Evolutionary conservation across 2,888 invertebrate species (phyloP).

Genomic region (Thyatira batis): DNA sequence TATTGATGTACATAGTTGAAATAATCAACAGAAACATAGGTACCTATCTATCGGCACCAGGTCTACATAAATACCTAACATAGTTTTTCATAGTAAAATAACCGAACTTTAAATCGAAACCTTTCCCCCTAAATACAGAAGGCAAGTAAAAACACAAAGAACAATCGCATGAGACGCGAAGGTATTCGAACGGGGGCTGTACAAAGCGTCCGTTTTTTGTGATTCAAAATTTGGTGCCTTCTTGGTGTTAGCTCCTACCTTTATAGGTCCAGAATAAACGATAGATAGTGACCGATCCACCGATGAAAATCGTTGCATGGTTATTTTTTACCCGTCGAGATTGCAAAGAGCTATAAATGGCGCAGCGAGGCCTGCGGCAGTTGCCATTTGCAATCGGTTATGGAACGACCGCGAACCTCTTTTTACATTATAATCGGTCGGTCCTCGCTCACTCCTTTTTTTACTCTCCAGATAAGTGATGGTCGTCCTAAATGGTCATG

Average conservation of each 20-base stretch:
- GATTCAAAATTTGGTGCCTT: slow-evolving; percentile 47
- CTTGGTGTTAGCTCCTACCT: slow-evolving; percentile 52
- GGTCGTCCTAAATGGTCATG: slow-evolving; percentile 53
- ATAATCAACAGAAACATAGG: not conserved
- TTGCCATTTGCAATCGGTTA: slow-evolving; percentile 81
- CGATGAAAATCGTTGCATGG: slow-evolving; percentile 67
- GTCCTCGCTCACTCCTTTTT: slow-evolving; percentile 68
- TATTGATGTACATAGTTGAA: not conserved
- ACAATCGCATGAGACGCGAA: slow-evolving; percentile 53
- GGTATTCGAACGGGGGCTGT: slow-evolving; percentile 59
- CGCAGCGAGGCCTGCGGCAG: slow-evolving; percentile 69
- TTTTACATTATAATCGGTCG: slow-evolving; percentile 80
- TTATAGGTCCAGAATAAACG: slow-evolving; percentile 50
- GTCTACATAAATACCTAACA: not conserved
- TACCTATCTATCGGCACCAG: too few species aligned
- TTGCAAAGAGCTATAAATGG: slow-evolving; percentile 78
- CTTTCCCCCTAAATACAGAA: slow-evolving; percentile 14
- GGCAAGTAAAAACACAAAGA: slow-evolving; percentile 39
- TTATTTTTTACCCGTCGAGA: slow-evolving; percentile 76
- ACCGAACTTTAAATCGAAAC: not conserved
- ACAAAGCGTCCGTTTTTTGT: slow-evolving; percentile 44
- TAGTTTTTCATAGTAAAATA: not conserved
- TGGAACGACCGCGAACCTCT: slow-evolving; percentile 78
- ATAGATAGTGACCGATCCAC: slow-evolving; percentile 63
- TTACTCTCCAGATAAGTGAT: slow-evolving; percentile 57